A percentile compares a stretch with the other conserved stretches of the same genome.
phyloP scores from a whole-genome alignment of 2,113 vertebrate species.

The Uria aalge region DNA sequence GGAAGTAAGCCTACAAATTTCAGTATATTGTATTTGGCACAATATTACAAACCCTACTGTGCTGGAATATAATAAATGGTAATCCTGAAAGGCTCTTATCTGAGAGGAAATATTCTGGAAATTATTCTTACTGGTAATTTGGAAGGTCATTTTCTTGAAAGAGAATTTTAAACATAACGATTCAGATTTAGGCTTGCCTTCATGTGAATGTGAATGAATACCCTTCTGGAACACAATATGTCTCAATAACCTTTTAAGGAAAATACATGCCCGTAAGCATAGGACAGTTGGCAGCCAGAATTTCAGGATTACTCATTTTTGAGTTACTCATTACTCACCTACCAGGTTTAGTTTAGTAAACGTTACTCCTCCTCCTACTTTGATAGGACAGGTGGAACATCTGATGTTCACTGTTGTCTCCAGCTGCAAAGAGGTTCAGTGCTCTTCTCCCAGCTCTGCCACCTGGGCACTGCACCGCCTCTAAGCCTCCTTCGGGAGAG shows the following conservation, averaged over 20 bases:
- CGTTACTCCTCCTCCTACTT: not conserved
- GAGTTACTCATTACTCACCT: not conserved
- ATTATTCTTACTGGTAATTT: not conserved
- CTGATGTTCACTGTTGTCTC: not conserved
- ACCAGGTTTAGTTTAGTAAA: not conserved
- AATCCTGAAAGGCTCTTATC: not conserved
- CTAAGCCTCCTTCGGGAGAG: fast-evolving
- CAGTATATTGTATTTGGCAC: not conserved
- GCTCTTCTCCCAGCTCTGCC: not conserved
- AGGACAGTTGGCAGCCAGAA: not conserved
- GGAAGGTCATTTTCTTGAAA: not conserved
- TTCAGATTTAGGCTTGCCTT: not conserved
- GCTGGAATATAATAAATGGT: not conserved
- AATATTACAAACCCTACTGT: not conserved
- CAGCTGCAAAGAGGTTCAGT: not conserved
- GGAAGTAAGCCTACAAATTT: not conserved
- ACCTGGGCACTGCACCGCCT: fast-evolving
- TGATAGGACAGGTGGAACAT: not conserved
- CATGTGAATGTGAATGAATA: not conserved
- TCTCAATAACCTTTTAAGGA: not conserved
- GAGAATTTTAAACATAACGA: not conserved
- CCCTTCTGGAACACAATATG: not conserved
- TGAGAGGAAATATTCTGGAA: not conserved
- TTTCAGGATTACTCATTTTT: not conserved
- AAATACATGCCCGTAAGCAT: not conserved